phyloP scores from a whole-genome alignment of 2,113 vertebrate genomes.

The Isurus oxyrinchus region DNA sequence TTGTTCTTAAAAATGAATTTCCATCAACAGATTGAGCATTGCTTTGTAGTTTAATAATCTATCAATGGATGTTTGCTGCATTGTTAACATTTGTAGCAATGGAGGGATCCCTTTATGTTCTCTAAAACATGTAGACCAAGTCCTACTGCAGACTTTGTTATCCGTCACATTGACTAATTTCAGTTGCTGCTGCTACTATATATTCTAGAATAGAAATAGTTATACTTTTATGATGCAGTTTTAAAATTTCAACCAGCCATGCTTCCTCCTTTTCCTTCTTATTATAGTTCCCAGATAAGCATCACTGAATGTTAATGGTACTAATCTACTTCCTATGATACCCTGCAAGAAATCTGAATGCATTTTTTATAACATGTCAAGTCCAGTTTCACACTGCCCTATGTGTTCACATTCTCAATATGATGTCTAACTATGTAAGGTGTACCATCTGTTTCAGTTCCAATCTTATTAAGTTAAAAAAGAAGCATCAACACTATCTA shows the following conservation, averaged over 20 bases:
- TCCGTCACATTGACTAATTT: neutral
- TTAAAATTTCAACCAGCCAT: neutral
- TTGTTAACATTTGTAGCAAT: neutral
- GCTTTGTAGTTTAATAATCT: neutral
- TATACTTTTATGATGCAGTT: neutral
- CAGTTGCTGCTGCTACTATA: neutral
- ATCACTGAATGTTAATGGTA: neutral
- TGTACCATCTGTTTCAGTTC: neutral
- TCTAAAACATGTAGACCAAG: neutral
- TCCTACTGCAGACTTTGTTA: too few species aligned
- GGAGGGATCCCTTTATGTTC: neutral
- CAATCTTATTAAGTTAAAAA: neutral
- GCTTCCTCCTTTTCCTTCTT: neutral
- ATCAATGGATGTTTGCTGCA: neutral
- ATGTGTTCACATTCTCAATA: neutral
- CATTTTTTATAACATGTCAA: neutral
- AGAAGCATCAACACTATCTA: neutral
- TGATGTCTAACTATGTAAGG: neutral
- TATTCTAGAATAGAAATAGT: neutral
- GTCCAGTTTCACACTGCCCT: neutral
- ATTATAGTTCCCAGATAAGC: neutral
- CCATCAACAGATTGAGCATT: neutral
- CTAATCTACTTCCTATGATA: neutral
- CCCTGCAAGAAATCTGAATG: neutral
- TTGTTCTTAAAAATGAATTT: conserved; percentile 14